Evolutionary conservation across 35 echinoderm and acorn worm genomes (phyloP).

Genomic region (Ophiothrix spiculata): DNA sequence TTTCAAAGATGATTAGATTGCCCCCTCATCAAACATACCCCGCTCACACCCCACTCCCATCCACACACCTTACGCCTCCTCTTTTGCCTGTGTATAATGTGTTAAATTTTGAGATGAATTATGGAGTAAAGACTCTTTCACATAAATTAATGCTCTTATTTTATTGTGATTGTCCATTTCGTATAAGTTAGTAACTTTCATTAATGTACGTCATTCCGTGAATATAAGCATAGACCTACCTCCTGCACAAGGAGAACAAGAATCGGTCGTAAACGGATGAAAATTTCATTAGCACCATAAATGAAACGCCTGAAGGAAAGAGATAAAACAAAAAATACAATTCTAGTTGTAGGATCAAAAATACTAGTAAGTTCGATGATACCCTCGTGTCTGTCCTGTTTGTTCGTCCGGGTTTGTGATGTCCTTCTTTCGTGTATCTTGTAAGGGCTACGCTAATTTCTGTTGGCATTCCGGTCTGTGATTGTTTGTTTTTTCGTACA

Average conservation of each 20-base stretch:
- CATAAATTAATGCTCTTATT: too few species aligned
- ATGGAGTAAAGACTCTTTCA: too few species aligned
- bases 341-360: background rate
- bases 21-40: too few species aligned
- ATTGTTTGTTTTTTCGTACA: background rate
- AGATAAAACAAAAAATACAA: background rate
- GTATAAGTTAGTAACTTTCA: too few species aligned
- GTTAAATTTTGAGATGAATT: background rate
- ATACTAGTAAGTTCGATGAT: background rate
- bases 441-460: background rate
- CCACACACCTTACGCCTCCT: background rate
- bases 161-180: too few species aligned
- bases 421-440: background rate
- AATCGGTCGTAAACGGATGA: conserved; percentile 21
- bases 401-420: background rate
- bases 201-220: background rate
- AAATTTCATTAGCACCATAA: conserved; percentile 30
- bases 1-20: too few species aligned
- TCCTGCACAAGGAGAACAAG: conserved; percentile 36
- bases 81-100: background rate
- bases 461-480: background rate
- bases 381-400: background rate
- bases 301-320: background rate
- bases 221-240: background rate
- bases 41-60: too few species aligned